Percentiles rank a stretch among this genome's conserved stretches.
These are phyloP conservation scores for Flexamia atlantica DNA, from an alignment of 2,888 invertebrate genomes.

Conservation along the genomic window DNA sequence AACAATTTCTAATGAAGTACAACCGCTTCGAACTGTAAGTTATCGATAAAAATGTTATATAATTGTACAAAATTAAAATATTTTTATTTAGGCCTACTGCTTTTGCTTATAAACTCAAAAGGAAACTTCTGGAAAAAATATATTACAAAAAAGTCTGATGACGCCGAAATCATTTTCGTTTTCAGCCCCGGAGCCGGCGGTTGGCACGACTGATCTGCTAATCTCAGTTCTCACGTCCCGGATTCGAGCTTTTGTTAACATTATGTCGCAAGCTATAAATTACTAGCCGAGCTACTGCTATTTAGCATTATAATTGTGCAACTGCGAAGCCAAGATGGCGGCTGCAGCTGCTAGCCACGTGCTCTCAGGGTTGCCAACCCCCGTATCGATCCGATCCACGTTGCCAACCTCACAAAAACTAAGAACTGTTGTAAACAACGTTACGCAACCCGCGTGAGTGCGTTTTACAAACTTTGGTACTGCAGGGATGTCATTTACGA, in stretches of 20 bases:
- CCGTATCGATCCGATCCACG: conserved; percentile 56
- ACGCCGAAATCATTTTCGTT: background rate
- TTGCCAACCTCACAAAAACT: conserved; percentile 37
- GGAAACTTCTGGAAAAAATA: too few species aligned
- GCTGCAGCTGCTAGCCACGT: conserved; percentile 59
- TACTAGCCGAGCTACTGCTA: conserved; percentile 60
- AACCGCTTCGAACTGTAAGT: too few species aligned
- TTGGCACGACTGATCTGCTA: conserved; percentile 52
- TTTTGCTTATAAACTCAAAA: too few species aligned
- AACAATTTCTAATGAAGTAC: too few species aligned
- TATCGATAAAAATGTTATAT: too few species aligned
- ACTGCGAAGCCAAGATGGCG: conserved; percentile 57
- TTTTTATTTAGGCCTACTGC: too few species aligned
- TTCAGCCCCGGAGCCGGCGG: background rate
- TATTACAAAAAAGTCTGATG: background rate
- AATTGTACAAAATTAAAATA: too few species aligned
- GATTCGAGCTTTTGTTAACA: conserved; percentile 58
- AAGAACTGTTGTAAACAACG: conserved; percentile 26
- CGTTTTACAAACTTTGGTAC: background rate
- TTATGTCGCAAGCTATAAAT: conserved; percentile 61
- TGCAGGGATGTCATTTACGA: too few species aligned
- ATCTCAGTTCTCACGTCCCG: conserved; percentile 57
- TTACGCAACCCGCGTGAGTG: conserved; percentile 39
- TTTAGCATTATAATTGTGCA: conserved; percentile 63
- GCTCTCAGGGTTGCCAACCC: conserved; percentile 60